Evolutionary conservation across 2,888 invertebrate genomes (phyloP), one percentile per base, ranked within the genome.

Genomic region (Ectemnius cavifrons): DNA sequence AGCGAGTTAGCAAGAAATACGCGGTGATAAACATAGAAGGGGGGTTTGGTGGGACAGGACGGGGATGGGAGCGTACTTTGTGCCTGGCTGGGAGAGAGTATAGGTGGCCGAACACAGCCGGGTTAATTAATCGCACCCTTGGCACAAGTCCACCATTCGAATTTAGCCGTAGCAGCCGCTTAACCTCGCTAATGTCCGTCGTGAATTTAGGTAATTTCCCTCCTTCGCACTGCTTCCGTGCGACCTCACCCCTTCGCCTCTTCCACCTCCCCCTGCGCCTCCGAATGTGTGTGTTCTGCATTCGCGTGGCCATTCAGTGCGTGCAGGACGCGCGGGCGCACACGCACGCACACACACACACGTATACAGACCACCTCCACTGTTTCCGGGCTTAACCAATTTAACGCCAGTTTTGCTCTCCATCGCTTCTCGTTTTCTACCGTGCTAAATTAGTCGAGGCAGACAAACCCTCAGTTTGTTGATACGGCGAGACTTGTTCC

Each of bases 51-150:
- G 49, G 18, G 58, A 23, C 23, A 58, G 63, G 14, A 23, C 23
- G 23, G 67, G 28, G 27, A n/a, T 37, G 61, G 47, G 16, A 45
- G 58, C 59, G 56, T 63, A 57, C 58, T 27, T 56, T 47, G 73
- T 66, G 59, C 60, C 18, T 60, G 37, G 59, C 46, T 13, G 57
- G 65, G 16, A 14, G 27, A 27, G n/a, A 27, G 46, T 61, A 16
- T 66, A 49, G 73, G 73, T 77, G 78, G 37, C 37, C 37, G 37
- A 37, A 37, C 37, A 37, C 37, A 37, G 37, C 37, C 37, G 37
- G 84, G 84, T 87, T 86, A 87, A 88, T 88, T 87, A 86, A 87
- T 87, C 79, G 84, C 80, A 84, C 84, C 81, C 85, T 86, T 87
- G 87, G 87, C 87, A 87, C 81, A 64, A 80, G 82, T 85, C 86